Conservation (phyloP, 1,140 invertebrate genomes). For the Caerostris darwini region DNA sequence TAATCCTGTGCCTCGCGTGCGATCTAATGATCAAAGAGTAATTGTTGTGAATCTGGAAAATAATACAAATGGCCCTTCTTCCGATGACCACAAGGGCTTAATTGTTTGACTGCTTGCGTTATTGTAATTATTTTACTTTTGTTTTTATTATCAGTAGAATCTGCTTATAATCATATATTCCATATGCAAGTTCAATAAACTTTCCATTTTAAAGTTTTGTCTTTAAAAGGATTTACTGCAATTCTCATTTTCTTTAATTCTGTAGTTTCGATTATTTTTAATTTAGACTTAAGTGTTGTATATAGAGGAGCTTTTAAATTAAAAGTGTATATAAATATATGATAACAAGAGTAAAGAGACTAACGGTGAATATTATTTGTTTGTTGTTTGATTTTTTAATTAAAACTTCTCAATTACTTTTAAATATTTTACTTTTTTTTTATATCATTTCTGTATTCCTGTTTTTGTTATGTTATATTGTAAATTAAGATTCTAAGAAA, state of each 20-base stretch:
- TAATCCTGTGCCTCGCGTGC: neutral
- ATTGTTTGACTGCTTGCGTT: conserved; percentile 24
- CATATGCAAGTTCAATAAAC: neutral
- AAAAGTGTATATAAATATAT: conserved; percentile 13
- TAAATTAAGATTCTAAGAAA: neutral
- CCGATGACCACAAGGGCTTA: neutral
- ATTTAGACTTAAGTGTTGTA: conserved; percentile 17
- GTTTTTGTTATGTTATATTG: neutral
- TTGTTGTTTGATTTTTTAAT: neutral
- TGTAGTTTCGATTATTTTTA: conserved; percentile 16
- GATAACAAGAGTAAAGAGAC: neutral
- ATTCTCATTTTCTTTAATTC: neutral
- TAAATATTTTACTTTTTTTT: neutral
- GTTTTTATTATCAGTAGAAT: conserved; percentile 29
- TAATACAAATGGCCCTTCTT: neutral
- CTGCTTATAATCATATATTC: conserved; percentile 29
- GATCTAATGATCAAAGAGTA: neutral
- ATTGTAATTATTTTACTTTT: conserved; percentile 20
- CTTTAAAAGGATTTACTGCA: neutral
- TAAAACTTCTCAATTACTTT: conserved; percentile 4
- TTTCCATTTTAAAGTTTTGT: neutral
- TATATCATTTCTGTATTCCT: neutral
- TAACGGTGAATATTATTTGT: neutral
- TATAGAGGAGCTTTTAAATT: conserved; percentile 17
- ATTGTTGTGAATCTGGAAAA: neutral